A percentile compares a stretch with the other conserved stretches of the same genome.
Conservation (phyloP, 2,888 invertebrate species). For the Drosophila atripex region DNA sequence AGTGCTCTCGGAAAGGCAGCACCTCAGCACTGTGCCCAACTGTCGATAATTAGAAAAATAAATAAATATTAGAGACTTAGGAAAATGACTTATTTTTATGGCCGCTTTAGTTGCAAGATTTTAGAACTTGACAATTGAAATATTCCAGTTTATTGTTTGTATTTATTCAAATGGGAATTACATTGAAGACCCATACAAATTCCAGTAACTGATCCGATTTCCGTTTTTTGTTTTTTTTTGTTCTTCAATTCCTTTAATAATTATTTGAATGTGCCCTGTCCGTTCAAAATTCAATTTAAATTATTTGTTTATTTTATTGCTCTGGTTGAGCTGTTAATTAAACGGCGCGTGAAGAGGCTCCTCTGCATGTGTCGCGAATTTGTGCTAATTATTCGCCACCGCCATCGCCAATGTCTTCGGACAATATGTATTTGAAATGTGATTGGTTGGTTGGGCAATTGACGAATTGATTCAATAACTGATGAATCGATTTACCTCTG, state of each 20-base stretch:
- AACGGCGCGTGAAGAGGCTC: slow-evolving; percentile 18
- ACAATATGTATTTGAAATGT: not conserved
- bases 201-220: not conserved
- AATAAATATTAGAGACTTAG: not conserved
- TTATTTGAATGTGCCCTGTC: not conserved
- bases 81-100: not conserved
- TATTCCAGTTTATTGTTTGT: too few species aligned
- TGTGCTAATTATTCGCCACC: slow-evolving; percentile 26
- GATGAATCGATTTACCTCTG: slow-evolving; percentile 38
- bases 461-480: slow-evolving; percentile 23
- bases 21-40: not conserved
- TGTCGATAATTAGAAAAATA: not conserved
- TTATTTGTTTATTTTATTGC: slow-evolving; percentile 16
- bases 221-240: too few species aligned
- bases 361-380: slow-evolving; percentile 26
- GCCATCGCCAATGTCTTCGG: not conserved
- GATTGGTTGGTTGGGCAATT: not conserved
- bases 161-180: too few species aligned
- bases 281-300: slow-evolving; percentile 26
- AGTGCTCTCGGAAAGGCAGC: not conserved
- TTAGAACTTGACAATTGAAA: not conserved
- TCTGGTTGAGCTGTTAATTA: slow-evolving; percentile 21
- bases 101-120: not conserved
- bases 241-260: slow-evolving; percentile 19
- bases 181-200: too few species aligned